Evolutionary conservation across 1,140 invertebrate genomes (phyloP).

Genomic region (Drosophila pruinosa): DNA sequence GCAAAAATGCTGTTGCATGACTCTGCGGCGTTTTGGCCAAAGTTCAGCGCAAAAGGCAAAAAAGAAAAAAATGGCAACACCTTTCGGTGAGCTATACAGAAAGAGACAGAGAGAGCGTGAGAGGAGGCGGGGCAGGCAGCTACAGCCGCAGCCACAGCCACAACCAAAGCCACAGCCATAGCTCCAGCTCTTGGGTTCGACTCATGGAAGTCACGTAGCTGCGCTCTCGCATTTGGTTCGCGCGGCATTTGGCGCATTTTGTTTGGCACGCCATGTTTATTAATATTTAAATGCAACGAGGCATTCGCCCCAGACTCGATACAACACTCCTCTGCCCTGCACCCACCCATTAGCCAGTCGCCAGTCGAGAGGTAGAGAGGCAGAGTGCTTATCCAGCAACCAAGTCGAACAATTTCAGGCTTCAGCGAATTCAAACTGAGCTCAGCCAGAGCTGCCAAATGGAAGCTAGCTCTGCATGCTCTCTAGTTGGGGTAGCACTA

Average conservation of each 20-base stretch:
- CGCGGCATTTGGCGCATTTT: slow-evolving; percentile 69
- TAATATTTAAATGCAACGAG: slow-evolving; percentile 81
- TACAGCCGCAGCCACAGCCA: background rate
- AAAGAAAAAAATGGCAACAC: slow-evolving; percentile 31
- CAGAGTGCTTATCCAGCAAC: slow-evolving; percentile 8
- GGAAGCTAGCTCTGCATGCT: slow-evolving; percentile 3
- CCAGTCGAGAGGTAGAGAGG: background rate
- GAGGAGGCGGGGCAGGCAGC: slow-evolving; percentile 18
- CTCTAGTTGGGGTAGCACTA: background rate
- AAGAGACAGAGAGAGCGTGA: background rate
- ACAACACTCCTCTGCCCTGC: background rate
- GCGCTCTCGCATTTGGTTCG: slow-evolving; percentile 44
- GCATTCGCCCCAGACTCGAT: slow-evolving; percentile 54
- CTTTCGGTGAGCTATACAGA: slow-evolving; percentile 9
- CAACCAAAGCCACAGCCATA: slow-evolving; percentile 17
- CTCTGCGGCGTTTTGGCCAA: slow-evolving; percentile 67
- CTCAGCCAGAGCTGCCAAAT: slow-evolving; percentile 18
- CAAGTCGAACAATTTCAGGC: slow-evolving; percentile 71
- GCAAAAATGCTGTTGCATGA: slow-evolving; percentile 61
- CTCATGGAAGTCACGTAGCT: slow-evolving; percentile 75
- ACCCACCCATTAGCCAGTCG: slow-evolving; percentile 3
- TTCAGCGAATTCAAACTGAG: slow-evolving; percentile 49
- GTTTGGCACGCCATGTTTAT: slow-evolving; percentile 78
- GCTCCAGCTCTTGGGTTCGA: slow-evolving; percentile 45
- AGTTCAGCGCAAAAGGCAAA: slow-evolving; percentile 51